These are phyloP conservation scores for honey bee (Apis mellifera) DNA, from an alignment of 1,140 invertebrate species.

Conservation along the genomic window Amel_HAv3.1 CM009941.2:13353001-13353500, in stretches of 20 bases:
- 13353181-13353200: too few relatives aligned
- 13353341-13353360: slow-evolving; percentile 31
- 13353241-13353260: too few relatives aligned
- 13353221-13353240: too few relatives aligned
- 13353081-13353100: not conserved
- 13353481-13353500: slow-evolving; percentile 59
- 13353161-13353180: too few relatives aligned
- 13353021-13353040: slow-evolving; percentile 46
- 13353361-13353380: not conserved
- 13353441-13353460: not conserved
- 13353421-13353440: not conserved
- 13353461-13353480: not conserved
- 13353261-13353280: not conserved
- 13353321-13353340: slow-evolving; percentile 28
- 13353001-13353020: slow-evolving; percentile 18
- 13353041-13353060: slow-evolving; percentile 40
- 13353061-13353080: not conserved
- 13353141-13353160: too few relatives aligned
- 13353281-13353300: not conserved
- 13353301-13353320: not conserved
- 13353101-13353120: not conserved
- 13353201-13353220: too few relatives aligned
- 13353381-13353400: slow-evolving; percentile 16
- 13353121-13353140: not conserved
- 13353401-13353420: not conserved